A percentile compares a stretch with the other conserved stretches of the same genome.
Conservation (phyloP, 2,888 invertebrate genomes). For the Lepetodrilus schrolli region DNA sequence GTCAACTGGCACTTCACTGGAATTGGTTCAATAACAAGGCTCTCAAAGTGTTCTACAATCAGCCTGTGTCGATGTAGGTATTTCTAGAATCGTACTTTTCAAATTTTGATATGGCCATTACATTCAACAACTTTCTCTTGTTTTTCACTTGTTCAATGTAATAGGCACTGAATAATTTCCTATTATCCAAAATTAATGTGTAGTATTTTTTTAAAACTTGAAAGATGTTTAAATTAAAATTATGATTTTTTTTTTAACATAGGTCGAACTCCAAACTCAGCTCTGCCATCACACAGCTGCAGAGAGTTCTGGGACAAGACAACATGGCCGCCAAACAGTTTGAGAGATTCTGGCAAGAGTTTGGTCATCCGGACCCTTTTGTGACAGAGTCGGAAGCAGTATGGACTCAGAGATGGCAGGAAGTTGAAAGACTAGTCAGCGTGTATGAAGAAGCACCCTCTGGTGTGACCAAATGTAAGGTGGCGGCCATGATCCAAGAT, state of each 20-base stretch:
- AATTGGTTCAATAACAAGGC: slow-evolving; percentile 60
- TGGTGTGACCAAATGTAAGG: slow-evolving; percentile 40
- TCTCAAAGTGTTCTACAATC: slow-evolving; percentile 30
- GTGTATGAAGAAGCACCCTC: slow-evolving; percentile 38
- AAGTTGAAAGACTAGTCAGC: slow-evolving; percentile 36
- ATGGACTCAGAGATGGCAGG: slow-evolving; percentile 29
- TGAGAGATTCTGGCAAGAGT: slow-evolving; percentile 50
- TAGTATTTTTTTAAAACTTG: not conserved
- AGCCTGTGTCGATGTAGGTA: too few relatives aligned
- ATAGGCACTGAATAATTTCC: too few relatives aligned
- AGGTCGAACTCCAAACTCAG: slow-evolving; percentile 29
- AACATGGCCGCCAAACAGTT: slow-evolving; percentile 49
- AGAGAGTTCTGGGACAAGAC: slow-evolving; percentile 51
- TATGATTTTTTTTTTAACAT: too few relatives aligned
- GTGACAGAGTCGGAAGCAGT: slow-evolving; percentile 44
- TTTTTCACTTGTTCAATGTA: not conserved
- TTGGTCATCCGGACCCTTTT: slow-evolving; percentile 62
- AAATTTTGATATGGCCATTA: not conserved
- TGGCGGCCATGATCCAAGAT: slow-evolving; percentile 40
- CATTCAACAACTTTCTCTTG: not conserved
- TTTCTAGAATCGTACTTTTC: too few relatives aligned
- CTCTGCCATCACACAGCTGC: slow-evolving; percentile 44
- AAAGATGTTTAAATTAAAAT: not conserved
- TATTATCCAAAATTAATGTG: not conserved
- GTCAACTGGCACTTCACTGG: slow-evolving; percentile 64